Base-by-base conservation (phyloP, 64 coral and sea anemone genomes). In the Catalaphyllia jardinei region DNA sequence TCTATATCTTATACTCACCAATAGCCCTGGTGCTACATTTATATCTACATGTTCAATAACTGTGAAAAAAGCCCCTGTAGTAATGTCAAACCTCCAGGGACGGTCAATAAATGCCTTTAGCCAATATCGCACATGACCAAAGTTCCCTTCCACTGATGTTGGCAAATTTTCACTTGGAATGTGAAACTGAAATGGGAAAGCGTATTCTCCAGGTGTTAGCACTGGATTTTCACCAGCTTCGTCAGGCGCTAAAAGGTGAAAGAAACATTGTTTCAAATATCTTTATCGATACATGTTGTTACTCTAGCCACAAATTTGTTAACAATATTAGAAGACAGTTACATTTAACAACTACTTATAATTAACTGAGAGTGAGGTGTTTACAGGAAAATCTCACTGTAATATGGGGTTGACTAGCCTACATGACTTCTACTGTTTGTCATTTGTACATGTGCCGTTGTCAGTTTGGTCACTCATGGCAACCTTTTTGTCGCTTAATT, bases 51-150 rank as follows among this genome's bases (percentile, higher is more conserved):
- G 79, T 64, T 96, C 87, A 60, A 96, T 96, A 52, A 96, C 75
- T 54, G 94, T 92, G 67, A 96, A 96, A 17, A 88, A 91, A 18
- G 88, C 82, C 59, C 93, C 93, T 7, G 91, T 93, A 52, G 94
- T 90, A 49, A 96, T 91, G 72, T 96, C 94, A 96, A 96, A 96
- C 31, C 94, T 87, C 94, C 94, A 96, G 3, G 94, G 94, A 30
- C 94, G 86, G 51, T 96, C 94, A 27, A 96, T 93, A 20, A 89
- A 74, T 13, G 78, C 91, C 69, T 90, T 96, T 3, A 96, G 94
- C 94, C 94, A 96, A 71, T 96, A 96, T 67, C 94, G 77, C 49
- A 96, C 79, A 65, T 96, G 94, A 54, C 94, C 94, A 83, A 81
- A 89, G 25, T 79, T 89, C 15, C 94, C 94, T 67, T 96, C 94